Conservation (phyloP, 2,797 vertebrate genomes). For the Tolypeutes matacus region DNA sequence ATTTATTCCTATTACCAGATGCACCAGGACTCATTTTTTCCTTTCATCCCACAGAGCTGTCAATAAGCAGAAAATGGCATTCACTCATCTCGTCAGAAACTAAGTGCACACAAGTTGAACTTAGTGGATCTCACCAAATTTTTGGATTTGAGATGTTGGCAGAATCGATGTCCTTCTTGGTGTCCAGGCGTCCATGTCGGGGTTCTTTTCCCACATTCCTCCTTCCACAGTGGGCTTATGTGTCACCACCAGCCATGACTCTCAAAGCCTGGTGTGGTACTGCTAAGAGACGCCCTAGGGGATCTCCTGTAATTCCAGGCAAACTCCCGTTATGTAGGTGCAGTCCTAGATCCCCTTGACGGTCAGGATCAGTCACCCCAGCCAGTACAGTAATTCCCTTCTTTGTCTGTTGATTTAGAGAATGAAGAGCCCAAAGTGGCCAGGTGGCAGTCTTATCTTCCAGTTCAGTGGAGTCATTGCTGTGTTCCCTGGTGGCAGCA, state of each 20-base stretch:
- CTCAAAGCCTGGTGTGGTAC: background rate
- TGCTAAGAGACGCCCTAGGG: too few species aligned
- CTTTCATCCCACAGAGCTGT: conserved; percentile 8
- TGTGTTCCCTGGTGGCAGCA: too few species aligned
- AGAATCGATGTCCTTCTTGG: background rate
- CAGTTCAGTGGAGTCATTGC: too few species aligned
- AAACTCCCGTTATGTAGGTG: too few species aligned
- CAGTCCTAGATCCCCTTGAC: too few species aligned
- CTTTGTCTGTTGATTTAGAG: too few species aligned
- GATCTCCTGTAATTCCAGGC: too few species aligned
- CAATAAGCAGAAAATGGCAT: conserved; percentile 8
- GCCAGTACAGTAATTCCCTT: too few species aligned
- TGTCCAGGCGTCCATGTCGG: background rate
- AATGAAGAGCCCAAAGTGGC: too few species aligned
- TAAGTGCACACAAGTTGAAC: background rate
- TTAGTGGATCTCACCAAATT: background rate
- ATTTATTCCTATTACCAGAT: conserved; percentile 49
- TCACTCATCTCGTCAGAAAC: background rate
- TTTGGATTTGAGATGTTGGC: background rate
- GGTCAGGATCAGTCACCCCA: too few species aligned
- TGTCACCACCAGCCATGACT: background rate
- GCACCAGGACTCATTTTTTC: background rate
- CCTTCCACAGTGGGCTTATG: background rate
- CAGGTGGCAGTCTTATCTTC: too few species aligned
- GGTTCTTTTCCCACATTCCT: background rate